A percentile compares a stretch with the other conserved stretches of the same genome.
Evolutionary conservation across 2,113 vertebrate genomes (phyloP).

Genomic region (Bos javanicus): DNA sequence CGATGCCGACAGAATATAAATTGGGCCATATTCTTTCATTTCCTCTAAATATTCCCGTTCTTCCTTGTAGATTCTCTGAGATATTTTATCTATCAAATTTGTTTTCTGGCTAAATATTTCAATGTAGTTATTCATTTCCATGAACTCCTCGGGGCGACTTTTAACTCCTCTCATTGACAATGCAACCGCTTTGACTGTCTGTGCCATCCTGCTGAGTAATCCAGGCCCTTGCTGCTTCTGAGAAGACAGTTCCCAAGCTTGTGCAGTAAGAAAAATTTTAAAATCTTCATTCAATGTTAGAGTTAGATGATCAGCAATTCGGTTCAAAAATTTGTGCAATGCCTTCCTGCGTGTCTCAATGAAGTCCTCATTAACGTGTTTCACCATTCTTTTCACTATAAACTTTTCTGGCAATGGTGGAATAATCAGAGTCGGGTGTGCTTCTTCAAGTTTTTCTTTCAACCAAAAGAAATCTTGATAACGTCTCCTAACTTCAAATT

Average conservation of each 20-base stretch:
- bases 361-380: not conserved
- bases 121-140: too few relatives aligned
- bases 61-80: not conserved
- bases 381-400: not conserved
- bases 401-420: not conserved
- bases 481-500: not conserved
- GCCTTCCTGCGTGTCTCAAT: not conserved
- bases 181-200: not conserved
- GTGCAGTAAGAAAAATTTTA: not conserved
- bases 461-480: not conserved
- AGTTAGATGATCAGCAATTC: not conserved
- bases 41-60: slow-evolving; percentile 87
- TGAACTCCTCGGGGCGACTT: not conserved
- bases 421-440: not conserved
- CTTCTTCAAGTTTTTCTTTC: not conserved
- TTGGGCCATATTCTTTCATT: slow-evolving; percentile 87
- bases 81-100: not conserved
- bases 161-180: not conserved
- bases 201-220: not conserved
- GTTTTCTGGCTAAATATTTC: not conserved
- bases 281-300: not conserved
- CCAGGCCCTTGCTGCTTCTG: not conserved
- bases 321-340: not conserved
- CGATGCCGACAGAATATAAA: slow-evolving; percentile 83
- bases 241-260: not conserved